Evolutionary conservation across 2,797 vertebrate species (phyloP).

Genomic region (Eurystomus glaucurus): DNA sequence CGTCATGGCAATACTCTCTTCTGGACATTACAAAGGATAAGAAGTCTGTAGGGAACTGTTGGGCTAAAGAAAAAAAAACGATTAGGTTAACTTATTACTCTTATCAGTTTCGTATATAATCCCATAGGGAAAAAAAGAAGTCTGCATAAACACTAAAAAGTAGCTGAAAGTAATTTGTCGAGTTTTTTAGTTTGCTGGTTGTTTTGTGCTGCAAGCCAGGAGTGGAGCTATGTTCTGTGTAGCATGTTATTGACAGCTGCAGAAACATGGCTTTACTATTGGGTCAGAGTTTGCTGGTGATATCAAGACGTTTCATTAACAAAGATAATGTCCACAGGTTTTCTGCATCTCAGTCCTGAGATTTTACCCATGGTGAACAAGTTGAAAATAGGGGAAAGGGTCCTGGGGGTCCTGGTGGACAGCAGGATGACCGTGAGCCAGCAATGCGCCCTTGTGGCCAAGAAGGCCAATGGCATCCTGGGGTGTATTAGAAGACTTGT

Average conservation of each 20-base stretch:
- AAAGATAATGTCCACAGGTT: background rate
- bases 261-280: background rate
- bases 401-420: too few relatives aligned
- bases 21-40: background rate
- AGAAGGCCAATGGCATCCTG: too few relatives aligned
- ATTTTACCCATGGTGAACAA: background rate
- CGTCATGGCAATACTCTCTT: background rate
- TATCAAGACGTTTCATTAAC: background rate
- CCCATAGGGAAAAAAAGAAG: background rate
- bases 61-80: background rate
- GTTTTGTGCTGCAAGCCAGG: background rate
- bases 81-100: background rate
- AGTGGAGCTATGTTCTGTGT: background rate
- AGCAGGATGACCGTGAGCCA: too few relatives aligned
- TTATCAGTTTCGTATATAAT: background rate
- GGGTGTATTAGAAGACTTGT: too few relatives aligned
- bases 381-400: background rate
- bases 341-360: background rate
- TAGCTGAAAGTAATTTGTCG: background rate
- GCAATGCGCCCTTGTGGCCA: too few relatives aligned
- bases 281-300: background rate
- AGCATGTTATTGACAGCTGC: background rate
- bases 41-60: background rate
- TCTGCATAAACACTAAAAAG: background rate
- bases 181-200: background rate